These are phyloP conservation scores for Girardinichthys multiradiatus DNA, from an alignment of 2,113 vertebrate species.

Conservation along the genomic window DNA sequence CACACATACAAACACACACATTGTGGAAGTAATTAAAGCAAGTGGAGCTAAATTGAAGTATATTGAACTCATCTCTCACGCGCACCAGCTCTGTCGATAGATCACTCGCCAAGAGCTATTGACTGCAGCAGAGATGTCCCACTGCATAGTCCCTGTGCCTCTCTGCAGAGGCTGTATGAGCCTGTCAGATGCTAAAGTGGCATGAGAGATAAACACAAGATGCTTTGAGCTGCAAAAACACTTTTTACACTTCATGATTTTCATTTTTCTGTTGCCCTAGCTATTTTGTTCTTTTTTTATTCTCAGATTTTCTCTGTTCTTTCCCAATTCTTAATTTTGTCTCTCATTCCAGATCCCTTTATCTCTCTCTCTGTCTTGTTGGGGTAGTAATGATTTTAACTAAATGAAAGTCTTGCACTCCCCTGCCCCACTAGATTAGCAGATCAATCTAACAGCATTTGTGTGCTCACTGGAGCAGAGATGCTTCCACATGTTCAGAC, in stretches of 20 bases:
- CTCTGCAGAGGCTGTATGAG: conserved; percentile 37
- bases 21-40: conserved; percentile 77
- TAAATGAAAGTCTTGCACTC: conserved; percentile 67
- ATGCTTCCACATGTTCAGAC: conserved; percentile 26
- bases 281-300: neutral
- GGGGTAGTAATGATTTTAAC: conserved; percentile 66
- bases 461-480: conserved; percentile 28
- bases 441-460: conserved; percentile 64
- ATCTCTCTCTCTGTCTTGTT: conserved; percentile 53
- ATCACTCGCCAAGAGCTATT: conserved; percentile 72
- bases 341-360: conserved; percentile 33
- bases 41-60: conserved; percentile 78
- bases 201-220: neutral
- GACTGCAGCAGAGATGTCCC: conserved; percentile 57
- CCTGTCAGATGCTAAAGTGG: conserved; percentile 2
- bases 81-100: conserved; percentile 67
- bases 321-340: conserved; percentile 7
- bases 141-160: conserved; percentile 42
- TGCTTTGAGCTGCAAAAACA: neutral
- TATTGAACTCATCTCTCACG: conserved; percentile 79
- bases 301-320: neutral
- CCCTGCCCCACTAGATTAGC: conserved; percentile 57
- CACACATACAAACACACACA: conserved; percentile 31
- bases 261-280: neutral
- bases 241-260: neutral